Evolutionary conservation across 2,888 invertebrate species (phyloP), one percentile per base, ranked within the genome.

Genomic region (Lottia gigantea): DNA sequence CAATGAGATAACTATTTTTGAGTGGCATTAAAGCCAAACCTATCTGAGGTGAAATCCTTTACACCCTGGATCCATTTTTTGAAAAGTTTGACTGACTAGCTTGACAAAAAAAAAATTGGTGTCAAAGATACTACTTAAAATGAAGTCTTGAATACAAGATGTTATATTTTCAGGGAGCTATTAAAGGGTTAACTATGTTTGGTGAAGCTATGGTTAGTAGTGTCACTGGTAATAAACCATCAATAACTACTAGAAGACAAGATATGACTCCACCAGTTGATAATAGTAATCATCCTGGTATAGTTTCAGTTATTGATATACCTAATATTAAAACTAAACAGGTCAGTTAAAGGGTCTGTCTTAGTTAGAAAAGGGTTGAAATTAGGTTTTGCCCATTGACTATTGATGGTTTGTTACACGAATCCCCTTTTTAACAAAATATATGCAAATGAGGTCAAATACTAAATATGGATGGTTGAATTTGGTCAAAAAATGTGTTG

Each of bases 191-290:
- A 68, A 92, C 95, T 0, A 86, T 88, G 72, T 91, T 97, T 73
- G 95, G 97, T 16, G 97, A 97, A 89, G 95, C 94, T 64, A 95
- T 97, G 62, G 96, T 96, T 0, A 95, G 94, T 80, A 96, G 95
- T 83, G 89, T 97, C 66, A 94, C 95, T 0, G 96, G 95, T 1
- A 81, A 75, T 71, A 87, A 88, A 70, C 79, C 82, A 7, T 31
- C 74, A 7, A 89, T 89, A 65, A 55, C 72, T 0, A 65, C 72
- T 15, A 86, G 83, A 73, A 82, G 83, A 66, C 69, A 76, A 16
- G 87, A 86, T 16, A 69, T 74, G 2, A 65, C 75, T 4, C 74
- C 78, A n/a, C 77, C 77, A 0, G 64, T 80, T 19, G 85, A 84
- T 72, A 84, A 86, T 72, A 85, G 83, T 15, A 82, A 82, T 74